Base-by-base conservation (phyloP, 2,113 vertebrate genomes). In the Thermophis baileyi region DNA sequence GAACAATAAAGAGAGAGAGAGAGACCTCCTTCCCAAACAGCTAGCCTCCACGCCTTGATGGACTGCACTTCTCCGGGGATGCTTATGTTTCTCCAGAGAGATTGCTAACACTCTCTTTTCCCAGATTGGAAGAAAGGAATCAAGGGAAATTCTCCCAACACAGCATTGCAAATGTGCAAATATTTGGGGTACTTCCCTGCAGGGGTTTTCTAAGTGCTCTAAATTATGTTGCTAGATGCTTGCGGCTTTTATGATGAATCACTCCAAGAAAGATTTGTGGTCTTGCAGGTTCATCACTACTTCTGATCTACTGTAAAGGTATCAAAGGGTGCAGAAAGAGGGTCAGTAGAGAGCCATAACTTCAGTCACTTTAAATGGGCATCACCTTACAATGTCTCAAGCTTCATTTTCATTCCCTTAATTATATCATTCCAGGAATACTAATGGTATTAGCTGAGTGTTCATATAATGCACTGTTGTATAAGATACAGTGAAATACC, bases 391-490 rank as follows among this genome's bases (percentile, higher is more conserved):
- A 85, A 49, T 89, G 27, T n/a, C n/a, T 25, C 60, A 55, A 47
- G 25, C 9, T 35, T 40, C 20, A 0, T 14, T 88, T 88, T 10
- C 46, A 30, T 0, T 0, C 69, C 95, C 10, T 0, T 63, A 95
- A 69, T 93, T 91, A 69, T 35, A 81, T 93, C 54, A 88, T 0
- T 0, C 85, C 44, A 89, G 87, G 92, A 91, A 92, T 25, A 30
- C 18, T 90, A 91, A 91, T 93, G 89, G 60, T 95, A 95, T 94
- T 74, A n/a, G 16, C 4, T n/a, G 87, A 93, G 40, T 46, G 54
- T 94, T 96, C 9, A 89, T 94, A 95, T 93, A 96, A 96, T 96
- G 90, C 91, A 49, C 92, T 95, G 93, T 94, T 46, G 11, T 87
- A 96, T 94, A 94, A 94, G 92, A 88, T 88, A 94, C 94, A 93